phyloP scores from a whole-genome alignment of 2,797 vertebrate genomes.

The Cryptoprocta ferox region DNA sequence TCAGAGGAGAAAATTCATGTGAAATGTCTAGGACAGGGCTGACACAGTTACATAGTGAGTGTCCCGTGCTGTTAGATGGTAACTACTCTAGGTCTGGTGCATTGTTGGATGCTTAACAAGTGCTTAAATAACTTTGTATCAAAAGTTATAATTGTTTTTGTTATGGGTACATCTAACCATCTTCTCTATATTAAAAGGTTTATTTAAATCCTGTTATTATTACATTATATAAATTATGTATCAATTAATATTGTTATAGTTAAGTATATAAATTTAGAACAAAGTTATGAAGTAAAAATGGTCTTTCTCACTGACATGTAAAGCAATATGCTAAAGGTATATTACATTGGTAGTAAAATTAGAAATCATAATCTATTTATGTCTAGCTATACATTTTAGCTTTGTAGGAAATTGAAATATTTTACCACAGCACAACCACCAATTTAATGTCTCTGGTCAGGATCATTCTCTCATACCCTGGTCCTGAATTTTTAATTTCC shows the following conservation, averaged over 20 bases:
- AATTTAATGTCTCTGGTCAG: background rate
- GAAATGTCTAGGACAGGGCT: background rate
- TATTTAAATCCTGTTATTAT: background rate
- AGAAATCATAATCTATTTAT: background rate
- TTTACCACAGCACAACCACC: background rate
- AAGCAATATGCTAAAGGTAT: background rate
- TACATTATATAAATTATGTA: background rate
- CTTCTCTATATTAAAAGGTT: background rate
- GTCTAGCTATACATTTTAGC: background rate
- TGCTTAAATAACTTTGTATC: background rate
- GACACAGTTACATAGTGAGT: background rate
- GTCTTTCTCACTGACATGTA: background rate
- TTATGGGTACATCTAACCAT: background rate
- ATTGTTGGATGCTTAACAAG: background rate
- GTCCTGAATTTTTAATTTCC: background rate
- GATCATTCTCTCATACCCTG: background rate
- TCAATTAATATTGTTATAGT: background rate
- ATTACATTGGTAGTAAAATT: background rate
- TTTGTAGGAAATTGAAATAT: background rate
- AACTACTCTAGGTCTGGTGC: background rate
- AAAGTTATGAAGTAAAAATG: background rate
- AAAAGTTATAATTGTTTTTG: background rate
- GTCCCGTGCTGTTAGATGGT: no score
- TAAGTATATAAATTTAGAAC: background rate
- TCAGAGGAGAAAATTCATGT: background rate